phyloP scores from a whole-genome alignment of 1,140 invertebrate species.

The Calliphora vicina region DNA sequence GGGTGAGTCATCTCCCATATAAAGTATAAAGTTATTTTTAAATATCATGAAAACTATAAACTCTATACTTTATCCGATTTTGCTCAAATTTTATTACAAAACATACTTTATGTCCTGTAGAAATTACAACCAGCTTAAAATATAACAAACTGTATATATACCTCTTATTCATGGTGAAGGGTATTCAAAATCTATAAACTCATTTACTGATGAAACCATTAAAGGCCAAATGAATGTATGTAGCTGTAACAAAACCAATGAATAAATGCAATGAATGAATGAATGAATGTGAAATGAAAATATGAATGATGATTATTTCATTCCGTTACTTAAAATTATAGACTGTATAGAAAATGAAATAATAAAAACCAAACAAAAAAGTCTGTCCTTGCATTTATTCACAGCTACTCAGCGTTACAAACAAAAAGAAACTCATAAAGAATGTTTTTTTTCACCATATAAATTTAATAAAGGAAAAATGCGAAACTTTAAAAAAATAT shows the following conservation, averaged over 20 bases:
- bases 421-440: background rate
- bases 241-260: background rate
- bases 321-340: slow-evolving; percentile 25
- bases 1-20: no score
- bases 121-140: no score
- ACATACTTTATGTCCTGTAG: no score
- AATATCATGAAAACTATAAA: no score
- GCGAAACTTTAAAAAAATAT: background rate
- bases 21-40: no score
- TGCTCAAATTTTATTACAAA: no score
- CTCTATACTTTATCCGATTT: no score
- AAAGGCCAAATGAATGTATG: no score
- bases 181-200: no score
- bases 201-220: no score
- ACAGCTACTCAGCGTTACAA: background rate
- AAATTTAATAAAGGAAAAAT: background rate
- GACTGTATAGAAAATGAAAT: background rate
- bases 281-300: background rate
- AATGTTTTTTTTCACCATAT: background rate
- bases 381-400: background rate
- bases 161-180: no score
- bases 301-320: slow-evolving; percentile 27
- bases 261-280: background rate
- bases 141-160: no score
- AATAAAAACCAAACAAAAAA: background rate